phyloP scores from a whole-genome alignment of 2,797 vertebrate genomes.

The Hypotaenidia philippensis region DNA sequence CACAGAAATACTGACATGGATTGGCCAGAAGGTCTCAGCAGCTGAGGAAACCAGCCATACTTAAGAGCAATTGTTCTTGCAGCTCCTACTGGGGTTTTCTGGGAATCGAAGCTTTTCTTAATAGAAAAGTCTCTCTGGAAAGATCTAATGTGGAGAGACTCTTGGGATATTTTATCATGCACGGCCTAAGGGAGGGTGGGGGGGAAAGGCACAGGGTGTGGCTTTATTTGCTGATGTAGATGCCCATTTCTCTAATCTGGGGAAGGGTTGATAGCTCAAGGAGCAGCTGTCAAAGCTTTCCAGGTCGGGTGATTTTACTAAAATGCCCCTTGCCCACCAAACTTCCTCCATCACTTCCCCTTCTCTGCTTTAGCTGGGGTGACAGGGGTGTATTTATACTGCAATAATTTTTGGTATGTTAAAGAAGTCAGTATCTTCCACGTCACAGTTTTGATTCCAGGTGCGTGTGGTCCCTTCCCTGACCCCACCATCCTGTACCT shows the following conservation, averaged over 20 bases:
- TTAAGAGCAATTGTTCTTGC: constrained; percentile 44
- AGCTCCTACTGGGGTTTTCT: constrained; percentile 5
- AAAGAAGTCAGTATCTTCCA: constrained; percentile 63
- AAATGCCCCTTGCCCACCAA: background rate
- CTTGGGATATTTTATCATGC: constrained; percentile 37
- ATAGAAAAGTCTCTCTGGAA: constrained; percentile 10
- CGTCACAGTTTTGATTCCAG: constrained; percentile 35
- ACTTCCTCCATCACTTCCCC: background rate
- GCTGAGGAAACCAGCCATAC: constrained; percentile 52
- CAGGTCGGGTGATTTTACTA: background rate
- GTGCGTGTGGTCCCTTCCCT: background rate
- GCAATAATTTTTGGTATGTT: constrained; percentile 75
- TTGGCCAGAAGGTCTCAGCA: constrained; percentile 85
- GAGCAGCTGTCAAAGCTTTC: background rate
- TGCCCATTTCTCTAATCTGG: background rate
- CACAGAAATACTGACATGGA: constrained; percentile 90
- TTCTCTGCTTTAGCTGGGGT: constrained; percentile 44
- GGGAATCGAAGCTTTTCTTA: constrained; percentile 41
- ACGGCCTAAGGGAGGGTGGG: background rate
- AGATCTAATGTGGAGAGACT: constrained; percentile 26
- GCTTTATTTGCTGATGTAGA: background rate
- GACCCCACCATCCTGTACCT: constrained; percentile 12
- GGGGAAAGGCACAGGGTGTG: background rate
- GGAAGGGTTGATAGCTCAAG: background rate
- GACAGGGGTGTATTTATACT: constrained; percentile 57